Conservation (phyloP, 2,113 vertebrate species). For the Pagrus major region DNA sequence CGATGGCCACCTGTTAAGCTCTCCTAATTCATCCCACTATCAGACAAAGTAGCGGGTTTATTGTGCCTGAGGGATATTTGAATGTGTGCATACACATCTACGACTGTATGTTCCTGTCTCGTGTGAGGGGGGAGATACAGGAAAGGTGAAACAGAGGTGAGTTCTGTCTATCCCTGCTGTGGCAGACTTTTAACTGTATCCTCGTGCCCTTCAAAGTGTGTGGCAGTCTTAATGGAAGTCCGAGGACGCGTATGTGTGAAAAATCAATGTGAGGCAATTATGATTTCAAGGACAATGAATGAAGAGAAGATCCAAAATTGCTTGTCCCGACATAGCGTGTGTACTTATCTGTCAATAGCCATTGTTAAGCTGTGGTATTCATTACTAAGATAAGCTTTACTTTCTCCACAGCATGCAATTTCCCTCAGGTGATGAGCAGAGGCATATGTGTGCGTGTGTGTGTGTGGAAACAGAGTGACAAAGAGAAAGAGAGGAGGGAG, state of each 20-base stretch:
- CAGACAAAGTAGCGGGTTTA: slow-evolving; percentile 34
- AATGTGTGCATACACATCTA: slow-evolving; percentile 27
- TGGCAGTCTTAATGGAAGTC: slow-evolving; percentile 49
- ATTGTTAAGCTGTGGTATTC: slow-evolving; percentile 76
- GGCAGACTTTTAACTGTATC: slow-evolving; percentile 61
- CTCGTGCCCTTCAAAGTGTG: slow-evolving; percentile 67
- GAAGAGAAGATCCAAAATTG: slow-evolving; percentile 72
- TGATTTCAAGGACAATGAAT: slow-evolving; percentile 79
- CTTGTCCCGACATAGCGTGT: slow-evolving; percentile 70
- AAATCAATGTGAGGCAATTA: slow-evolving; percentile 82
- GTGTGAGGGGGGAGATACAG: slow-evolving; percentile 9
- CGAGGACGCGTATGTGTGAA: slow-evolving; percentile 57
- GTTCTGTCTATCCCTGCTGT: slow-evolving; percentile 37
- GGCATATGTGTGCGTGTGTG: slow-evolving; percentile 16
- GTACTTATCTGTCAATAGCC: slow-evolving; percentile 77
- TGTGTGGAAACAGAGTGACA: slow-evolving; percentile 32
- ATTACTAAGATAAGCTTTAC: slow-evolving; percentile 81
- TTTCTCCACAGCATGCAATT: slow-evolving; percentile 70
- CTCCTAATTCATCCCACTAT: slow-evolving; percentile 49
- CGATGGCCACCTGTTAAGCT: slow-evolving; percentile 65
- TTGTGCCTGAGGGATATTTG: slow-evolving; percentile 13
- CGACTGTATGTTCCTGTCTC: slow-evolving; percentile 28
- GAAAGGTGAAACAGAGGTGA: slow-evolving; percentile 62
- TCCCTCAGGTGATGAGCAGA: slow-evolving; percentile 72
- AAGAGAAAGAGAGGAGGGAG: not conserved